These are phyloP conservation scores for Vulpes ferrilata DNA, from an alignment of 2,113 vertebrate genomes.

Conservation along the genomic window DNA sequence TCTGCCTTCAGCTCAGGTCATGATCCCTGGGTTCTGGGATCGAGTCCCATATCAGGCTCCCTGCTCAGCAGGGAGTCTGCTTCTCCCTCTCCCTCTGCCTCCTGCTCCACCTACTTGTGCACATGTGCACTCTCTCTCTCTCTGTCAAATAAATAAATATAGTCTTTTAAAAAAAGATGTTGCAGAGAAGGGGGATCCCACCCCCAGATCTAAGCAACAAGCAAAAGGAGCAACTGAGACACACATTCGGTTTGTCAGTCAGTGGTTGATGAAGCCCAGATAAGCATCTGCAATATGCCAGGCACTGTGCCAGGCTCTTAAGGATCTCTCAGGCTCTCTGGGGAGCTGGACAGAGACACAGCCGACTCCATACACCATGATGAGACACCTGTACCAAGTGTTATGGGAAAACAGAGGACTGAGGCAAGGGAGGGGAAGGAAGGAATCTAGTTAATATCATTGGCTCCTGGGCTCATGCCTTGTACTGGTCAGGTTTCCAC, in stretches of 20 bases:
- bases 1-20: too few species aligned
- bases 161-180: not conserved
- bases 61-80: too few species aligned
- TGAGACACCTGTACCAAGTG: not conserved
- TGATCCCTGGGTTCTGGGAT: too few species aligned
- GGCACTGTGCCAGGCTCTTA: not conserved
- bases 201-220: not conserved
- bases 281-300: not conserved
- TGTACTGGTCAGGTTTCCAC: not conserved
- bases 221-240: not conserved
- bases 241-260: not conserved
- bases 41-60: too few species aligned
- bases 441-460: not conserved
- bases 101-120: too few species aligned
- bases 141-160: too few species aligned
- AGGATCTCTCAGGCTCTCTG: not conserved
- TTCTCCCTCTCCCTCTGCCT: too few species aligned
- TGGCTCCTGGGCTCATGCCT: not conserved
- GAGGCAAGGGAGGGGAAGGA: not conserved
- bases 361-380: not conserved
- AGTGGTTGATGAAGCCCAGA: not conserved
- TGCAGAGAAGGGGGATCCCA: not conserved
- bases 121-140: too few species aligned
- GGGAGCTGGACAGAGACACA: not conserved
- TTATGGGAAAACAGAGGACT: not conserved